Conservation (phyloP, 2,113 vertebrate species). For the Lethenteron reissneri region DNA sequence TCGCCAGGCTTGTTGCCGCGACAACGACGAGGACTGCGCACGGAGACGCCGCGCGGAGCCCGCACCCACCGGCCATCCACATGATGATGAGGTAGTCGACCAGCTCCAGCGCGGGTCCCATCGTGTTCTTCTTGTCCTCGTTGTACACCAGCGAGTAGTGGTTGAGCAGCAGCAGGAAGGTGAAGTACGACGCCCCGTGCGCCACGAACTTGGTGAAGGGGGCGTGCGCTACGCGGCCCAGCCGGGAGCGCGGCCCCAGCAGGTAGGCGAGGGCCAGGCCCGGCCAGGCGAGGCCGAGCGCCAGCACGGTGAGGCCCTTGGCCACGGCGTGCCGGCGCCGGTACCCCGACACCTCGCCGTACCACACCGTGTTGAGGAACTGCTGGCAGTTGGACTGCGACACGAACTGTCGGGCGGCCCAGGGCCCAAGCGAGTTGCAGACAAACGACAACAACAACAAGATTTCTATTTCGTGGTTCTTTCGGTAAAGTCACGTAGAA, state of each 20-base stretch:
- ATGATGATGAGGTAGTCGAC: constrained; percentile 91
- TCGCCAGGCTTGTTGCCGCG: too few relatives aligned
- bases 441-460: too few relatives aligned
- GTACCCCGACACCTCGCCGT: constrained; percentile 92
- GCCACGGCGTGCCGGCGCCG: constrained; percentile 82
- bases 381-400: constrained; percentile 97
- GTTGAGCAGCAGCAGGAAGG: constrained; percentile 76
- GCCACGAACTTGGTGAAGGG: constrained; percentile 98
- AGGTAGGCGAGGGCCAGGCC: constrained; percentile 79
- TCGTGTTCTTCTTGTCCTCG: constrained; percentile 71
- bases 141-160: constrained; percentile 95
- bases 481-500: too few relatives aligned
- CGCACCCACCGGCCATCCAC: constrained; percentile 69
- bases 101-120: constrained; percentile 71
- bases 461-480: too few relatives aligned
- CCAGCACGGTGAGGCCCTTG: constrained; percentile 76
- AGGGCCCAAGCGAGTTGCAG: too few relatives aligned
- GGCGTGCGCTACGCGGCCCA: constrained; percentile 86
- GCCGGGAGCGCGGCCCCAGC: constrained; percentile 67
- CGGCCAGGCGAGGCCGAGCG: constrained; percentile 71
- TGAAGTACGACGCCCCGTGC: constrained; percentile 91
- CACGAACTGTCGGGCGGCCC: constrained; percentile 43
- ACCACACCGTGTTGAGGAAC: constrained; percentile 97
- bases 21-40: too few relatives aligned
- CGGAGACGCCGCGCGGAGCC: background rate